Percentiles rank a stretch among this genome's conserved stretches.
These are phyloP conservation scores for Toxotes lorentzi DNA, from an alignment of 2,797 vertebrate species.

Conservation along the genomic window DNA sequence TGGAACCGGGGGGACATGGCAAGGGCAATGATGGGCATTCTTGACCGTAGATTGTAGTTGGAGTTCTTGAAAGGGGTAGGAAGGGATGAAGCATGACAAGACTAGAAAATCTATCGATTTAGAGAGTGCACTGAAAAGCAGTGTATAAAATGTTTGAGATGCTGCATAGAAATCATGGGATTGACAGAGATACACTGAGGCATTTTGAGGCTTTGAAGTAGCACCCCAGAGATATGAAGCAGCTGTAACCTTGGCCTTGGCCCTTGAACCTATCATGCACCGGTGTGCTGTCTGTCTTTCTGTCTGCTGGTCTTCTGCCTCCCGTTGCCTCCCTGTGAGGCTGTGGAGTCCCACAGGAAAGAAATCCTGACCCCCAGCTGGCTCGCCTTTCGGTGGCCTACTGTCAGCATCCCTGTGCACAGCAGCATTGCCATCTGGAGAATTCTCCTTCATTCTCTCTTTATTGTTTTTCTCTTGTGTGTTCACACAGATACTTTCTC, in stretches of 20 bases:
- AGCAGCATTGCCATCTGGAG: conserved; percentile 73
- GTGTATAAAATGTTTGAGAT: conserved; percentile 14
- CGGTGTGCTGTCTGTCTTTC: conserved; percentile 34
- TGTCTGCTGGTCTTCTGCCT: conserved; percentile 36
- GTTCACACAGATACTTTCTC: conserved; percentile 45
- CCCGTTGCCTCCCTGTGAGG: conserved; percentile 28
- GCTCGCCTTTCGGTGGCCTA: conserved; percentile 56
- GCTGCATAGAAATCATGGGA: neutral
- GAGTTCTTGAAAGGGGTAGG: conserved; percentile 7
- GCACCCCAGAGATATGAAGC: conserved; percentile 34
- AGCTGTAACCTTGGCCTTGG: conserved; percentile 47
- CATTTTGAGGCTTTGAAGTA: conserved; percentile 19
- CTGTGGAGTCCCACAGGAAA: conserved; percentile 53
- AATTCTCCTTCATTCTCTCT: conserved; percentile 43
- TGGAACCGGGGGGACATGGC: conserved; percentile 49
- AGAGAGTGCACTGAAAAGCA: neutral
- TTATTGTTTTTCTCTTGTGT: conserved; percentile 52
- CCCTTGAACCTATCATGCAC: conserved; percentile 50
- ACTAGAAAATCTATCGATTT: conserved; percentile 21
- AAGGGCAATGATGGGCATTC: conserved; percentile 3
- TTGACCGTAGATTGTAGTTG: conserved; percentile 9
- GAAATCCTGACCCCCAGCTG: conserved; percentile 63
- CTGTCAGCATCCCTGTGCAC: conserved; percentile 63
- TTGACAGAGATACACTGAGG: conserved; percentile 11
- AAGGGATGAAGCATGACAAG: conserved; percentile 6